Evolutionary conservation across 2,797 vertebrate genomes (phyloP), one percentile per base, ranked within the genome.

Genomic region (Leptodactylus fallax): DNA sequence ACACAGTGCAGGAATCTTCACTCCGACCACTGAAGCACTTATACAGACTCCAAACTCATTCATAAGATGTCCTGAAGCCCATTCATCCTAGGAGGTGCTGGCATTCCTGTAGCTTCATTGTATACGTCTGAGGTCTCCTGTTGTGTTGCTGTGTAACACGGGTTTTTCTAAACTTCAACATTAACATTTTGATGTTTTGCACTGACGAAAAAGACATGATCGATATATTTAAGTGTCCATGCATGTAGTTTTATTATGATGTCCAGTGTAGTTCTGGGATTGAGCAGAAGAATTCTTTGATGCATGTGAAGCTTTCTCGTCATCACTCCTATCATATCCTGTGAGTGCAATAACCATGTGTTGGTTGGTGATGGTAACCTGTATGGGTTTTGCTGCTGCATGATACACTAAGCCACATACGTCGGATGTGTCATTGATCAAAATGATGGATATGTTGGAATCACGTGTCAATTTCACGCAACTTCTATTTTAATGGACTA

Each of bases 221-320:
- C n/a, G 71, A 77, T 47, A 25, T 79, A 71, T 76, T 56, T 77
- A 45, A 36, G 25, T 82, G 71, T 88, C 7, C 81, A 45, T 72
- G 87, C 87, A 88, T 85, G 87, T 85, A 85, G 23, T 58, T 56
- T 51, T 63, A 27, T 69, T 79, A 79, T 79, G 74, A 27, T 80
- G 85, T 86, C 63, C 45, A 14, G 55, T 80, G 65, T 80, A 53
- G 23, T 61, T 85, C 17, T 87, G 81, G 19, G 36, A 58, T 19
- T 79, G 76, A 71, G 36, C 74, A 19, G 61, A 65, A 79, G 60
- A 72, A 25, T 83, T 36, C 36, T 36, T 71, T 87, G 81, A 87
- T 88, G 82, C 72, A 84, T 88, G 82, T 88, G 7, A 61, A 61
- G 53, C 71, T 77, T n/a, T 83, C 55, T 87, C 9, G 19, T 55